Evolutionary conservation across 2,888 invertebrate genomes (phyloP), one percentile per base, ranked within the genome.

Genomic region (Arctia plantaginis): DNA sequence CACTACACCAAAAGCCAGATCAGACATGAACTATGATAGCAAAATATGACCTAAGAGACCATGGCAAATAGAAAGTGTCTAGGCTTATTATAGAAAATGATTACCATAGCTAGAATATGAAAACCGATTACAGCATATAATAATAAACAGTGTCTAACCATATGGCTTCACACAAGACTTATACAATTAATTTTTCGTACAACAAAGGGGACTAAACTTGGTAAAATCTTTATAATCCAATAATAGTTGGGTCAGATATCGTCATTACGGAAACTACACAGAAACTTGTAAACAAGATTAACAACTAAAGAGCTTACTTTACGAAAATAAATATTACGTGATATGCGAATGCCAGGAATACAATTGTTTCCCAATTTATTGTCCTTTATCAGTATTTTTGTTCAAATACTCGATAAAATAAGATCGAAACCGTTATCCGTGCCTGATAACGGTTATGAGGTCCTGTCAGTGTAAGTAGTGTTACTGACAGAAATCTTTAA

Each of bases 181-280:
- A 74, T 71, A 15, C 7, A n/a, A 44, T n/a, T 8, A 65, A 69
- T 64, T 71, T 76, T 73, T 74, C 65, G 66, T 75, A 72, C 30
- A 74, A 76, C 51, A 76, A 76, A 71, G 55, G 68, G 70, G 30
- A 62, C 30, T 62, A 72, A 82, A 76, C 73, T 77, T 55, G 75
- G 77, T 27, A 82, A 62, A 64, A 68, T 15, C 64, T 59, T 65
- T 67, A 64, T 77, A 83, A 84, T 83, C 83, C 71, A 65, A 72
- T 85, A 83, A 83, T 20, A 66, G 47, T 47, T 15, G 73, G 68
- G 72, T 81, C 81, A 73, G 81, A 83, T 85, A 82, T 76, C 75
- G 64, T 71, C 72, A 81, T 83, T 73, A 76, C 69, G 73, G 67
- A 69, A 79, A 69, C 72, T 23, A n/a, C 20, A 66, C 39, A 69